Base-by-base conservation (phyloP, 2,888 invertebrate genomes). In the Microctonus aethiopoides region DNA sequence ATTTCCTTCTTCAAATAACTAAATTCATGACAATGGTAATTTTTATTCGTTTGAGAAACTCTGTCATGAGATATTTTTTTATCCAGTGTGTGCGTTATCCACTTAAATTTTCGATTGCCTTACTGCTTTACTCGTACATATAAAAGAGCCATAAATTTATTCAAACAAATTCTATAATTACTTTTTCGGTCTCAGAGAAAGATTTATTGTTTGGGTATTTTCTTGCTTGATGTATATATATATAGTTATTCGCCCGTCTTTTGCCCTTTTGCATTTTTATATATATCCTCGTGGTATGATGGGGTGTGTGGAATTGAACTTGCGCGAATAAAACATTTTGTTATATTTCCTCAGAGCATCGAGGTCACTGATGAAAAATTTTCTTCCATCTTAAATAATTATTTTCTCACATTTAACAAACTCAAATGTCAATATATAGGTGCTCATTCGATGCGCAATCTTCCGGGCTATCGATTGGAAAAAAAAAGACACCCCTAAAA, bases 111-210 rank as follows among this genome's bases (percentile, higher is more conserved):
- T 74, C 80, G 79, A 84, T 83, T 78, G 75, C 79, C 68, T 54
- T 54, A 68, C 72, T 71, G 71, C 57, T 51, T 67, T 69, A 29
- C 7, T 29, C 29, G 29, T 29, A 68, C 62, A 72, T 46, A n/a
- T 4, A 16, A 46, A 46, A 46, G 46, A 46, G 16, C 76, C 81
- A 81, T 83, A 84, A 84, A 84, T 84, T 84, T 84, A 83, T 84
- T 84, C 84, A 79, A 84, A 83, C 82, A 83, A 84, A 84, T 85
- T 84, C 83, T 83, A 82, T 84, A 84, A 84, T 84, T 85, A 84
- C 84, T 83, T 85, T 83, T 82, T 79, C 79, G 74, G 69, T 70
- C 72, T 54, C 67, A 59, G 66, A 68, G 75, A 73, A 72, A 79
- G 79, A 83, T 82, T 82, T 83, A 83, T 79, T 70, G 72, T 16